Conservation (phyloP, 1,140 invertebrate genomes). For the Heliconius nattereri region DNA sequence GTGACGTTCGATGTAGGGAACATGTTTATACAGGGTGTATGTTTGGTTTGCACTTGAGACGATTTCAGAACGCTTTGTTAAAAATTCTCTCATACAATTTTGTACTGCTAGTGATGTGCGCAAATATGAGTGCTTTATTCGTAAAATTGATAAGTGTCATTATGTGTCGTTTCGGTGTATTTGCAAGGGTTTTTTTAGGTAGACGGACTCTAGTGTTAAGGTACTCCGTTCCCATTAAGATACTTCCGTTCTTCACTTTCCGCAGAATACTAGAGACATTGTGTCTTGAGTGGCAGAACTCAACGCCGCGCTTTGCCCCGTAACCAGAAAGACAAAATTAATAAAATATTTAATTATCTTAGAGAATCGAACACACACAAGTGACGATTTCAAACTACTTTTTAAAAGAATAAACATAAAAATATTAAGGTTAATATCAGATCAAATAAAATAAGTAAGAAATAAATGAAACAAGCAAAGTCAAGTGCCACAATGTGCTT, state of each 20-base stretch:
- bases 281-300: too few species aligned
- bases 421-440: background rate
- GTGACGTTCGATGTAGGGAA: slow-evolving; percentile 20
- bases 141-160: slow-evolving; percentile 6
- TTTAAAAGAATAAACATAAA: background rate
- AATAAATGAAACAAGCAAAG: slow-evolving; percentile 49
- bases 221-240: too few species aligned
- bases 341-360: too few species aligned
- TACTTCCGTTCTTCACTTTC: too few species aligned
- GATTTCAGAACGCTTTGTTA: slow-evolving; percentile 1
- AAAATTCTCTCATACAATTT: slow-evolving; percentile 15
- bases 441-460: background rate
- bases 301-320: too few species aligned
- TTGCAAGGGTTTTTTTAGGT: too few species aligned
- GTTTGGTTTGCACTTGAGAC: slow-evolving; percentile 20
- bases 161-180: background rate
- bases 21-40: slow-evolving; percentile 13
- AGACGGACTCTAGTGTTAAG: too few species aligned
- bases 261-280: too few species aligned
- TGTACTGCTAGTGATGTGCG: background rate
- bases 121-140: background rate
- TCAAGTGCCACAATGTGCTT: slow-evolving; percentile 68
- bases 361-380: too few species aligned
- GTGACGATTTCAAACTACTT: too few species aligned
- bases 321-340: too few species aligned